Conservation (phyloP, 2,888 invertebrate genomes). For the Gari tellinella region DNA sequence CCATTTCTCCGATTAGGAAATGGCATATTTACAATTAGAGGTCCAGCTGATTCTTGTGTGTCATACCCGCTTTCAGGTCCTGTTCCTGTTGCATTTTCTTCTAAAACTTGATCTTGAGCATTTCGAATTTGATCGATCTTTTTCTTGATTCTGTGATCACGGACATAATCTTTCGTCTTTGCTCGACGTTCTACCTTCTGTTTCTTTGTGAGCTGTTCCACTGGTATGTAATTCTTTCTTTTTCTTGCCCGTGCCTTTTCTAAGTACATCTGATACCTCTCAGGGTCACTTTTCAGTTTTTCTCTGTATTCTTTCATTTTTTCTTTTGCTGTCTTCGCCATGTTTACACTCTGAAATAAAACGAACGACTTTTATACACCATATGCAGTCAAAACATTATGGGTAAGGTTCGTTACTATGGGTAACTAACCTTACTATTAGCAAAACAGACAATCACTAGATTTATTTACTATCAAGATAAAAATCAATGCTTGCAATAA, state of each 20-base stretch:
- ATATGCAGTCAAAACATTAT: too few species aligned
- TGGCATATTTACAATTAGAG: constrained; percentile 14
- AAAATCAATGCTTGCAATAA: too few species aligned
- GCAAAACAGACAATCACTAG: too few species aligned
- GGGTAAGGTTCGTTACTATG: too few species aligned
- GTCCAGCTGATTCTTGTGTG: neutral
- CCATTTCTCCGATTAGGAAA: constrained; percentile 31
- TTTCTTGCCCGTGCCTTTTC: constrained; percentile 14
- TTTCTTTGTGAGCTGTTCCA: neutral
- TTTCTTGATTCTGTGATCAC: constrained; percentile 6
- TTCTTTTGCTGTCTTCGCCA: constrained; percentile 10
- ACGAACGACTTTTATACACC: too few species aligned
- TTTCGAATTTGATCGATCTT: neutral
- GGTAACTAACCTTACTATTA: too few species aligned
- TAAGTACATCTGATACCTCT: constrained; percentile 7
- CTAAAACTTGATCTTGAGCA: too few species aligned
- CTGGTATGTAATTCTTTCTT: constrained; percentile 10
- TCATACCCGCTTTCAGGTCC: constrained; percentile 22
- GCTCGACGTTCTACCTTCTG: neutral
- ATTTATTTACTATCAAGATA: too few species aligned
- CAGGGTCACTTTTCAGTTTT: constrained; percentile 4
- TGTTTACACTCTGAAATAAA: too few species aligned
- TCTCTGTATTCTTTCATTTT: constrained; percentile 22
- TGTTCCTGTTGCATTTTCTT: too few species aligned
- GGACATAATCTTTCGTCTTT: constrained; percentile 5